Evolutionary conservation across 1,140 invertebrate species (phyloP).

Genomic region (Proales similis): DNA sequence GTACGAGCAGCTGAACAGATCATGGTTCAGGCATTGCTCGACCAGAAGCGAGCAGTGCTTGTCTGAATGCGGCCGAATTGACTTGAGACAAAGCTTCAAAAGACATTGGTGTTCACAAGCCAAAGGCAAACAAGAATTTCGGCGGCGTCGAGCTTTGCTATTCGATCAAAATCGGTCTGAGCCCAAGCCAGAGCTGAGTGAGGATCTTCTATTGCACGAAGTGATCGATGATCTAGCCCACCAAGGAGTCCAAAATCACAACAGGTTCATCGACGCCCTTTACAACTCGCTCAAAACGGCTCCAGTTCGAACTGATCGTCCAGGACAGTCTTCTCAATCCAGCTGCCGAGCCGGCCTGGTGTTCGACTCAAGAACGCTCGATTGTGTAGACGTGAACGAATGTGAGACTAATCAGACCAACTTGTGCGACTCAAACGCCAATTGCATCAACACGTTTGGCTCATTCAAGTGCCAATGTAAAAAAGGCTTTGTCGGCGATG

Average conservation of each 20-base stretch:
- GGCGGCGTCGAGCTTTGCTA: too few relatives aligned
- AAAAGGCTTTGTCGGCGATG: constrained; percentile 46
- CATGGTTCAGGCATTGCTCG: constrained; percentile 19
- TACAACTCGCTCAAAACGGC: too few relatives aligned
- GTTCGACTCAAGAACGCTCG: background rate
- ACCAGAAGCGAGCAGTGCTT: background rate
- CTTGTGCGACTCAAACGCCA: constrained; percentile 68
- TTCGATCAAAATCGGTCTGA: too few relatives aligned
- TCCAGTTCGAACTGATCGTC: too few relatives aligned
- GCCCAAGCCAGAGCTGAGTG: too few relatives aligned
- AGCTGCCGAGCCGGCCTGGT: background rate
- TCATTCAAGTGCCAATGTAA: constrained; percentile 50
- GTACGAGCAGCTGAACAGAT: constrained; percentile 13
- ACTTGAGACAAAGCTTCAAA: constrained; percentile 17
- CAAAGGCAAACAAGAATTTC: too few relatives aligned
- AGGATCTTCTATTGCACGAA: too few relatives aligned
- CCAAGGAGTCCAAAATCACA: too few relatives aligned
- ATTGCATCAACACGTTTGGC: constrained; percentile 67
- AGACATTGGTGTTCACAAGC: constrained; percentile 10
- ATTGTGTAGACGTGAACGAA: constrained; percentile 68
- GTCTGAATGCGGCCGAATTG: background rate
- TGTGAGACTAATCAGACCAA: constrained; percentile 67
- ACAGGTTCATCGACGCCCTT: too few relatives aligned
- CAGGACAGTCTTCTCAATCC: too few relatives aligned
- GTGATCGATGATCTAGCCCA: too few relatives aligned